Evolutionary conservation across 1,140 invertebrate species (phyloP), one percentile per base, ranked within the genome.

Genomic region (Agrypnia vestita): DNA sequence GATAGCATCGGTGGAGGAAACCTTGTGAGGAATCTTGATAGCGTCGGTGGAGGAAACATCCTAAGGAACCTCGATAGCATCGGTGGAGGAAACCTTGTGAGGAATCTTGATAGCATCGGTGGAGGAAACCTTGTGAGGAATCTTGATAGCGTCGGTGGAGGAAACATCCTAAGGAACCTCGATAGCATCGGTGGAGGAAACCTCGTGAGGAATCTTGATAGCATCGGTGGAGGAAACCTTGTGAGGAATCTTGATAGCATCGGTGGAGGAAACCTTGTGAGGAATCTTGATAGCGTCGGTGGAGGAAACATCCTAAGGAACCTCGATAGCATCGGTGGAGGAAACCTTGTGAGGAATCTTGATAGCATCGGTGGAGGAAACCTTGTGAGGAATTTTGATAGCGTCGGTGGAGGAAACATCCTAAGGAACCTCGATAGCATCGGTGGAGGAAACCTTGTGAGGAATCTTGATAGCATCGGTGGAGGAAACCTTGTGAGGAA

Each of bases 331-430:
- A 76, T 86, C 10, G 85, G 84, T 8, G 85, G 84, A 10, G 84
- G 85, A n/a, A 82, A 85, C 62, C 64, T 86, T 9, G 78, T 86
- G 11, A 84, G 90, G 8, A 87, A 87, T 76, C 64, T 90, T 12
- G 90, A 91, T 76, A 84, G 85, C 10, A 86, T 90, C 4, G 87
- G 86, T 0, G 89, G 88, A n/a, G 87, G 88, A 1, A 90, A 90
- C 84, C 83, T 90, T 44, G 85, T n/a, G n/a, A 83, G 46, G 62
- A 78, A 17, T 67, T 80, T 90, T 17, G 89, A 91, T 80, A 86
- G 87, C 0, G 84, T 90, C 43, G 89, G 89, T 43, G 88, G 88
- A 7, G 86, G 86, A 7, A 89, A 89, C 75, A 84, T 89, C 4
- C 85, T 90, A 12, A 84, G 85, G 53, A 83, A 87, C 73, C 80